These are phyloP conservation scores for Palythoa grandiflora DNA, from an alignment of 92 coral and sea anemone species.

Conservation along the genomic window DNA sequence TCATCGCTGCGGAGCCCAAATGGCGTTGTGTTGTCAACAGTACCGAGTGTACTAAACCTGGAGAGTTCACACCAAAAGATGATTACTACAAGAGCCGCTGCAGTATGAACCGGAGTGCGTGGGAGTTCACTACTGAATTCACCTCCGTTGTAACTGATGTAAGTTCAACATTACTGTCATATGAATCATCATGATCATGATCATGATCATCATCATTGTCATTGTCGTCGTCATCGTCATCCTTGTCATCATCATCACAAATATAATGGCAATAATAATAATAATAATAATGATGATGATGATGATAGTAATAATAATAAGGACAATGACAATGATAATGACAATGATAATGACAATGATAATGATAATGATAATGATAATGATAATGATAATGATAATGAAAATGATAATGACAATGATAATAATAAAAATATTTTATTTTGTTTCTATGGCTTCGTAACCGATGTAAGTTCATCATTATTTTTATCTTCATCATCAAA, in stretches of 20 bases:
- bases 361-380: too few relatives aligned
- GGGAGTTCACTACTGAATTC: conserved; percentile 59
- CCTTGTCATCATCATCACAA: too few relatives aligned
- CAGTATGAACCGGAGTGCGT: conserved; percentile 52
- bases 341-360: too few relatives aligned
- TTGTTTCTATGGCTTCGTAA: too few relatives aligned
- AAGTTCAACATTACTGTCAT: background rate
- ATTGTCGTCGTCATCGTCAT: background rate
- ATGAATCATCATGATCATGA: background rate
- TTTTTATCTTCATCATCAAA: too few relatives aligned
- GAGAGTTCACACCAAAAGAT: conserved; percentile 46
- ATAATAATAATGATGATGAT: too few relatives aligned
- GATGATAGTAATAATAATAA: too few relatives aligned
- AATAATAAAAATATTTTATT: too few relatives aligned
- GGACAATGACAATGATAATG: too few relatives aligned
- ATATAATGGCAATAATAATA: too few relatives aligned
- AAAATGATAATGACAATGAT: too few relatives aligned
- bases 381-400: background rate
- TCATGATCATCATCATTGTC: background rate
- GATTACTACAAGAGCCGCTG: conserved; percentile 60
- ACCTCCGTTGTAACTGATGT: conserved; percentile 67
- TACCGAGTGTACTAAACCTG: conserved; percentile 54
- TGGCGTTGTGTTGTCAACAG: conserved; percentile 63
- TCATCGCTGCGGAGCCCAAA: conserved; percentile 63
- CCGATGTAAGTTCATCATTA: too few relatives aligned